Evolutionary conservation across 2,797 vertebrate species (phyloP).

Genomic region (Phoeniculus purpureus): DNA sequence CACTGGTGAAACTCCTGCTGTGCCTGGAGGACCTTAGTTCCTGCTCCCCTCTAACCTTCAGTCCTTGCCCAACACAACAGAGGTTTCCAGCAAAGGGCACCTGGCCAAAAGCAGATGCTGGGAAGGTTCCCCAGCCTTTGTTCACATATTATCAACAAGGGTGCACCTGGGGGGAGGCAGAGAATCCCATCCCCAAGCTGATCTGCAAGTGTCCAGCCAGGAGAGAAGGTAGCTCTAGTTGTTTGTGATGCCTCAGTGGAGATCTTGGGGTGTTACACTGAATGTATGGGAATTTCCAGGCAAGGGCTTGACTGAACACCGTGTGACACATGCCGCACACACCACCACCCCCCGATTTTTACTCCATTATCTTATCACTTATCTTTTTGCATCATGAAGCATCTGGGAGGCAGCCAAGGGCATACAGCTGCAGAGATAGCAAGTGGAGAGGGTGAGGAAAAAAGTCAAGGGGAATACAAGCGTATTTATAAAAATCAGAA

Average conservation of each 20-base stretch:
- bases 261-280: neutral
- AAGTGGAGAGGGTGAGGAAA: constrained; percentile 44
- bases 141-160: neutral
- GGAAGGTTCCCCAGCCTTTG: neutral
- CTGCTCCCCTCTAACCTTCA: neutral
- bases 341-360: constrained; percentile 5
- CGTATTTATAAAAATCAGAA: constrained; percentile 65
- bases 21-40: neutral
- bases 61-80: neutral
- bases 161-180: neutral
- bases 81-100: neutral
- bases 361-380: constrained; percentile 46
- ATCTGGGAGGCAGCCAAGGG: constrained; percentile 62
- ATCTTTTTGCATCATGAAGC: constrained; percentile 14
- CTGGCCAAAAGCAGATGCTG: constrained; percentile 18
- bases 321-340: neutral
- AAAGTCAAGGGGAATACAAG: constrained; percentile 61
- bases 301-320: neutral
- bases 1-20: neutral
- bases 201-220: neutral
- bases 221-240: neutral
- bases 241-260: neutral
- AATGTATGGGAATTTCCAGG: neutral
- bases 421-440: constrained; percentile 29
- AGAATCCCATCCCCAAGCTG: neutral